These are phyloP conservation scores for Festucalex cinctus DNA, from an alignment of 2,113 vertebrate genomes.

Conservation along the genomic window DNA sequence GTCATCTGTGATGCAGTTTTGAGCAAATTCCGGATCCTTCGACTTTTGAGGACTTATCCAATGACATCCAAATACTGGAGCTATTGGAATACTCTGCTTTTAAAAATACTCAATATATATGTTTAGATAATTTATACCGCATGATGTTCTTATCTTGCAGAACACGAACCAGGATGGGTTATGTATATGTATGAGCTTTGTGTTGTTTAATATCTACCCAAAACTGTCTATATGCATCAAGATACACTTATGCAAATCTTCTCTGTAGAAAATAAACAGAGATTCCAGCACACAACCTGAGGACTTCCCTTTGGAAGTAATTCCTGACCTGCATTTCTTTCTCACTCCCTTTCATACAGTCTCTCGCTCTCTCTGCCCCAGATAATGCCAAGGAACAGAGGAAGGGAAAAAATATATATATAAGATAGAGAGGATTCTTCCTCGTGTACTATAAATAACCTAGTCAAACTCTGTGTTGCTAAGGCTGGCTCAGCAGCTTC, in stretches of 20 bases:
- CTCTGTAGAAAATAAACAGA: constrained; percentile 15
- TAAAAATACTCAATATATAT: background rate
- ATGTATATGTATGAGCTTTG: background rate
- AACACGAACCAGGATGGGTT: background rate
- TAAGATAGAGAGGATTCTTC: constrained; percentile 59
- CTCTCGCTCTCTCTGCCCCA: constrained; percentile 30
- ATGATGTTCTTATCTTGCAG: background rate
- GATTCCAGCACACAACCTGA: constrained; percentile 46
- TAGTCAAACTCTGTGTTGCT: constrained; percentile 74
- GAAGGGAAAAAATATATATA: constrained; percentile 28
- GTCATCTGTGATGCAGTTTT: too few relatives aligned
- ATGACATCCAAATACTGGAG: too few relatives aligned
- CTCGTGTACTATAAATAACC: constrained; percentile 76
- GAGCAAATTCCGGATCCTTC: too few relatives aligned
- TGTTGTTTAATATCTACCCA: background rate
- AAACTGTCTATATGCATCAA: constrained; percentile 7
- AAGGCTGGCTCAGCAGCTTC: constrained; percentile 69
- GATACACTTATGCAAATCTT: constrained; percentile 5
- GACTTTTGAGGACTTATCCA: too few relatives aligned
- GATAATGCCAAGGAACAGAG: constrained; percentile 56
- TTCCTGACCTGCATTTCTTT: constrained; percentile 21
- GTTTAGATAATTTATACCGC: background rate
- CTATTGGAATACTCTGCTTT: too few relatives aligned
- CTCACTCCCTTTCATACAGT: background rate
- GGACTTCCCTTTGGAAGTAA: constrained; percentile 44